Evolutionary conservation across 1,140 invertebrate species (phyloP).

Genomic region (Brachionus sp.): DNA sequence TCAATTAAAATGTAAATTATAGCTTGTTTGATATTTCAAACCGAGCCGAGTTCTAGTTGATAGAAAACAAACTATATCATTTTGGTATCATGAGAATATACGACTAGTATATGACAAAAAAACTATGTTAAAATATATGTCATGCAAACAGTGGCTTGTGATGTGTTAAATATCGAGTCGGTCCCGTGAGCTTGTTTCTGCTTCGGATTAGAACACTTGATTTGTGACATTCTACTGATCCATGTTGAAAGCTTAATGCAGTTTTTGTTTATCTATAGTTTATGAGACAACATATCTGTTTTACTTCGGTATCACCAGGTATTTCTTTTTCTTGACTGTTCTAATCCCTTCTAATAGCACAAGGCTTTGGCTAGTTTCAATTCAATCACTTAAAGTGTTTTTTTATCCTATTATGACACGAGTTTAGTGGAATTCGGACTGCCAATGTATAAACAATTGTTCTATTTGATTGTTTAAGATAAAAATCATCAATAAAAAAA

Average conservation of each 20-base stretch:
- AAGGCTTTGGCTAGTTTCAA: background rate
- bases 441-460: background rate
- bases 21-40: conserved; percentile 30
- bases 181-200: background rate
- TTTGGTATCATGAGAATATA: background rate
- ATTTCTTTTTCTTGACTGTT: background rate
- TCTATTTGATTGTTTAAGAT: background rate
- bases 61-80: conserved; percentile 14
- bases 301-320: background rate
- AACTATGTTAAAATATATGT: background rate
- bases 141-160: background rate
- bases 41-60: background rate
- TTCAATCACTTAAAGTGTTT: conserved; percentile 5
- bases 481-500: background rate
- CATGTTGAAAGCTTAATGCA: conserved; percentile 12
- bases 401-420: conserved; percentile 14
- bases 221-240: conserved; percentile 18
- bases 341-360: background rate
- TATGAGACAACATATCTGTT: background rate
- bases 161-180: conserved; percentile 1
- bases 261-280: background rate
- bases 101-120: conserved; percentile 27
- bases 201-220: conserved; percentile 11
- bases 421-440: background rate
- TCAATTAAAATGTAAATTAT: conserved; percentile 42